A percentile compares a stretch with the other conserved stretches of the same genome.
These are phyloP conservation scores for Falco berigora DNA, from an alignment of 2,797 vertebrate genomes.

Conservation along the genomic window DNA sequence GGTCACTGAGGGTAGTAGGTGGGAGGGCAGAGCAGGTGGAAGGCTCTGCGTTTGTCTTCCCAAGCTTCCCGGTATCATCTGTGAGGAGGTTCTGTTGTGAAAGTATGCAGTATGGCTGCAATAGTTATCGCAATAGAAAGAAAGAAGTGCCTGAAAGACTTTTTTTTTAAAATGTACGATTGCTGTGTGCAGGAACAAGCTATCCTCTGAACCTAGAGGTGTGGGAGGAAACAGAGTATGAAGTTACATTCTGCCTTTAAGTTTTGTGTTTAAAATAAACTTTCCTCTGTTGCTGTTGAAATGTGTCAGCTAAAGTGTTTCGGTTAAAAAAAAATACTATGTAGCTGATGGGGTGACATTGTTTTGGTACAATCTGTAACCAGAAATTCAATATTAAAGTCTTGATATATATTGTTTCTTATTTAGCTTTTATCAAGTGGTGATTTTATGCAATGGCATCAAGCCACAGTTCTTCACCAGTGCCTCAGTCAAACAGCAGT, in stretches of 20 bases:
- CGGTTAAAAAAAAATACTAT: background rate
- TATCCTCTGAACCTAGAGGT: background rate
- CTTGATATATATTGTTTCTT: constrained; percentile 3
- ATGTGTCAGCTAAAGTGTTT: background rate
- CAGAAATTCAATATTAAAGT: background rate
- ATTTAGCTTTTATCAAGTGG: constrained; percentile 77
- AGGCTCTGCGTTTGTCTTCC: background rate
- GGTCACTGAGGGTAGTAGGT: background rate
- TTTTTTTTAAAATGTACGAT: background rate
- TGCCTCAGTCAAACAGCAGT: constrained; percentile 80
- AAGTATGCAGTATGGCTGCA: background rate
- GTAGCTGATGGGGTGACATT: background rate
- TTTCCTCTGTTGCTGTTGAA: background rate
- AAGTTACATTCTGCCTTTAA: background rate
- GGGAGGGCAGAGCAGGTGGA: background rate
- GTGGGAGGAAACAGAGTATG: background rate
- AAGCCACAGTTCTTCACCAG: constrained; percentile 87
- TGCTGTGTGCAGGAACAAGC: background rate
- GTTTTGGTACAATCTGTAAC: background rate
- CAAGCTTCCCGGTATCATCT: background rate
- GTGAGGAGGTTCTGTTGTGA: background rate
- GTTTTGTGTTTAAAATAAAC: background rate
- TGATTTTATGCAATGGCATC: constrained; percentile 93
- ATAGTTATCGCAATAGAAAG: background rate
- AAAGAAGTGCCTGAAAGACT: background rate